A percentile compares a stretch with the other conserved stretches of the same genome.
phyloP scores from a whole-genome alignment of 2,888 invertebrate genomes.

The Coenonympha arcania region DNA sequence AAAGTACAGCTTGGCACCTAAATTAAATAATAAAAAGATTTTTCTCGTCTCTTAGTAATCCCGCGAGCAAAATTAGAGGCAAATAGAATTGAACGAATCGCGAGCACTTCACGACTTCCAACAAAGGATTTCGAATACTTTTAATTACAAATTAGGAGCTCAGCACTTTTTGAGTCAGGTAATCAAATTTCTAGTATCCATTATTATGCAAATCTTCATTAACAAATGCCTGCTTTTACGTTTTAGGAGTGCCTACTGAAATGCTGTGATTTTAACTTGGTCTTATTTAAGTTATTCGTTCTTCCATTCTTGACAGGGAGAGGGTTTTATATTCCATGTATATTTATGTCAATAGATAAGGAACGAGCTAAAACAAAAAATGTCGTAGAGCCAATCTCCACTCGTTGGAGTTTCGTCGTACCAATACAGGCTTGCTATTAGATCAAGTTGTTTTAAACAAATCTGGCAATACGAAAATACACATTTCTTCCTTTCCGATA shows the following conservation, averaged over 20 bases:
- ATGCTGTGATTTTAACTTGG: conserved; percentile 14
- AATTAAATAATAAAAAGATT: conserved; percentile 3
- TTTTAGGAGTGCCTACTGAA: conserved; percentile 17
- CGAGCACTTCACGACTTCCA: conserved; percentile 40
- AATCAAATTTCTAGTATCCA: conserved; percentile 49
- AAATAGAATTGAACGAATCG: conserved; percentile 24
- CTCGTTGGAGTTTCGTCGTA: too few species aligned
- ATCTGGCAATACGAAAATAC: too few species aligned
- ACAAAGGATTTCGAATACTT: conserved; percentile 55
- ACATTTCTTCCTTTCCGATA: too few species aligned
- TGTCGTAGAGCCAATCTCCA: too few species aligned
- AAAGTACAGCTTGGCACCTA: too few species aligned
- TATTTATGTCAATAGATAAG: too few species aligned
- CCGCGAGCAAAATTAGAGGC: conserved; percentile 9
- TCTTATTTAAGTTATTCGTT: conserved; percentile 9
- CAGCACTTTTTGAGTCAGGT: conserved; percentile 44
- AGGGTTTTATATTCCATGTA: too few species aligned
- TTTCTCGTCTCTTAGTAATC: neutral
- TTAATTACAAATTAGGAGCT: conserved; percentile 59
- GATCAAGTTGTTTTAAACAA: too few species aligned
- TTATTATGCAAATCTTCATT: conserved; percentile 59
- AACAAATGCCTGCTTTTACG: conserved; percentile 19
- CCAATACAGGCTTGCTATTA: too few species aligned
- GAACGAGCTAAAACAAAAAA: too few species aligned
- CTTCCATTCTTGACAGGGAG: too few species aligned